phyloP scores from a whole-genome alignment of 2,888 invertebrate genomes.

The Agriopis aurantiaria region DNA sequence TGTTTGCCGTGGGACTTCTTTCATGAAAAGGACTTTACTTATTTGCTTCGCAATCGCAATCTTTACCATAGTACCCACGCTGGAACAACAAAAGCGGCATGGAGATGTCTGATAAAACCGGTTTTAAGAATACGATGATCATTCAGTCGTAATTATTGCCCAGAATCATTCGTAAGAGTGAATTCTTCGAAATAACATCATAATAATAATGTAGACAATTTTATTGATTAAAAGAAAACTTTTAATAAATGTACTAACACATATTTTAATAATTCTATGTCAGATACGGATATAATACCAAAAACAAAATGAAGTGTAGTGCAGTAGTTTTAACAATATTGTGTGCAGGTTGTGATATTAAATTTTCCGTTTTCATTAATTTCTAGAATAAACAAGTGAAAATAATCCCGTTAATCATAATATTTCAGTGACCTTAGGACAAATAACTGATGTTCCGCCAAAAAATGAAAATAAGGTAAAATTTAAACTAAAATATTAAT shows the following conservation, averaged over 20 bases:
- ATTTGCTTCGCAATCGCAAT: no score
- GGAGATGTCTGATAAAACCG: slow-evolving; percentile 15
- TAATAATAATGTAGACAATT: slow-evolving; percentile 5
- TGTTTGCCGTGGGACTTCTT: no score
- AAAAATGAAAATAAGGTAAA: background rate
- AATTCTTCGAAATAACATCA: slow-evolving; percentile 7
- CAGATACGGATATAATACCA: background rate
- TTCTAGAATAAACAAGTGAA: background rate
- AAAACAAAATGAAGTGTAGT: slow-evolving; percentile 29
- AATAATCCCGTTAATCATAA: background rate
- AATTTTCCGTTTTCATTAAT: no score
- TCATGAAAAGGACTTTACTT: no score
- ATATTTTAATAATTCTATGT: no score
- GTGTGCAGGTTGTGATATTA: slow-evolving; percentile 25
- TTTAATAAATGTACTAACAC: no score
- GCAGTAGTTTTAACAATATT: slow-evolving; percentile 22
- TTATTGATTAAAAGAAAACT: background rate
- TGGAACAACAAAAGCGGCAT: background rate
- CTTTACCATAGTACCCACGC: no score
- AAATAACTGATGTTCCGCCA: background rate
- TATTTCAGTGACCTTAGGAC: slow-evolving; percentile 9
- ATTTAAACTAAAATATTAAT: background rate
- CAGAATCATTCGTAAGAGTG: background rate
- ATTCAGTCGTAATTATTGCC: background rate
- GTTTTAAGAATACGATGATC: slow-evolving; percentile 27